A percentile compares a stretch with the other conserved stretches of the same genome.
phyloP scores from a whole-genome alignment of 1,140 invertebrate species.

The Heliconius hermathena region DNA sequence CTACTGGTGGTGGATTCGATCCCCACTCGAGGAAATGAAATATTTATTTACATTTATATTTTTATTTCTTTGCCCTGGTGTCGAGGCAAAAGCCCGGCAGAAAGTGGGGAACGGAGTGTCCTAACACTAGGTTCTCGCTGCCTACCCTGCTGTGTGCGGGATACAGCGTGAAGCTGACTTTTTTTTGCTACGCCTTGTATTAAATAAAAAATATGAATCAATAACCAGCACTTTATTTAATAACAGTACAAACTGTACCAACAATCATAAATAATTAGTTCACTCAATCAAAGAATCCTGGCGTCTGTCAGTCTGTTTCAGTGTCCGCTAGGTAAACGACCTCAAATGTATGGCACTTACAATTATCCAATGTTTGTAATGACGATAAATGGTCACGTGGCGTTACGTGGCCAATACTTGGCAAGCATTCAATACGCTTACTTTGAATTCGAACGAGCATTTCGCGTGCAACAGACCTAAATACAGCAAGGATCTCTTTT shows the following conservation, averaged over 20 bases:
- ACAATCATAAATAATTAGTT: slow-evolving; percentile 21
- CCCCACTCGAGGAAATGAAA: too few species aligned
- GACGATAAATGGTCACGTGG: slow-evolving; percentile 59
- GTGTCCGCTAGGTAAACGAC: slow-evolving; percentile 58
- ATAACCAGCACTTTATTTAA: too few species aligned
- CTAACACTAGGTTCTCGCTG: too few species aligned
- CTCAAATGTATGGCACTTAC: slow-evolving; percentile 55
- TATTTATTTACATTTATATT: too few species aligned
- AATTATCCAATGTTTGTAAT: slow-evolving; percentile 63
- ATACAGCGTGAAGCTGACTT: too few species aligned
- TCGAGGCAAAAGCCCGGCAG: too few species aligned
- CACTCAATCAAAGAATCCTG: slow-evolving; percentile 12
- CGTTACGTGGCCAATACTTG: slow-evolving; percentile 61
- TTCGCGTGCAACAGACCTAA: slow-evolving; percentile 59
- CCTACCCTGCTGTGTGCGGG: too few species aligned
- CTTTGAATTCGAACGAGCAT: slow-evolving; percentile 64
- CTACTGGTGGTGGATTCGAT: too few species aligned
- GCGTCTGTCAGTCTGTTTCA: slow-evolving; percentile 60
- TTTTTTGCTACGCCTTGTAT: too few species aligned
- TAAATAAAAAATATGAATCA: too few species aligned
- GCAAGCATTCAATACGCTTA: slow-evolving; percentile 63
- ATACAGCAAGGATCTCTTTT: slow-evolving; percentile 55
- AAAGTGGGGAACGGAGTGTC: too few species aligned
- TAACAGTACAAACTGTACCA: not conserved
- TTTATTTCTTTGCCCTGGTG: too few species aligned